These are phyloP conservation scores for Coelopa frigida DNA, from an alignment of 1,140 invertebrate genomes.

Conservation along the genomic window DNA sequence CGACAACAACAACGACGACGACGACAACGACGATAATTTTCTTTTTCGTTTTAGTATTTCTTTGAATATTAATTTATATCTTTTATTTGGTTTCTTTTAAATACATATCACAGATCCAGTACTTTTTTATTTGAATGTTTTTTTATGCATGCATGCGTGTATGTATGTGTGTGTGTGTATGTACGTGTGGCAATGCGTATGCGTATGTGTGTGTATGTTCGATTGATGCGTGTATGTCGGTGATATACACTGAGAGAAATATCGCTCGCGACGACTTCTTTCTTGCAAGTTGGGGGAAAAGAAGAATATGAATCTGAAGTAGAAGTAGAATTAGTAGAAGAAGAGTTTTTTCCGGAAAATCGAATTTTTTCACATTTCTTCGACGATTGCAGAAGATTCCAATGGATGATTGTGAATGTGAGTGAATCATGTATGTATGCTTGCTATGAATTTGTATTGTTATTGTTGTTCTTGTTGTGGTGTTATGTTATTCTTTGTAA, in stretches of 20 bases:
- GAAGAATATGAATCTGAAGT: too few relatives aligned
- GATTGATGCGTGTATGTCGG: too few relatives aligned
- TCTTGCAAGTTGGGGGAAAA: too few relatives aligned
- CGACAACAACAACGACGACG: too few relatives aligned
- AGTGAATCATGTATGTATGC: conserved; percentile 1
- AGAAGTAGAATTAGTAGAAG: too few relatives aligned
- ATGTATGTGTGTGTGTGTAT: conserved; percentile 11
- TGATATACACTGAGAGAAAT: too few relatives aligned
- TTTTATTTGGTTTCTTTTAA: conserved; percentile 26
- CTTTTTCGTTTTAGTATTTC: conserved; percentile 5
- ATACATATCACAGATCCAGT: conserved; percentile 46
- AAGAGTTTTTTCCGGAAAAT: too few relatives aligned
- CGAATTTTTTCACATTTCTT: too few relatives aligned
- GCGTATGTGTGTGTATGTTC: not conserved
- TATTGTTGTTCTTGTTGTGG: conserved; percentile 5
- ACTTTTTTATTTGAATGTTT: conserved; percentile 24
- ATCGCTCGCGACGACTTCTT: too few relatives aligned
- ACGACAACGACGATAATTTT: too few relatives aligned
- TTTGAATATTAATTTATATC: conserved; percentile 12
- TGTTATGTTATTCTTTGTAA: not conserved
- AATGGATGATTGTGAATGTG: too few relatives aligned
- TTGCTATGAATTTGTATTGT: conserved; percentile 11
- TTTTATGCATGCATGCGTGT: conserved; percentile 15
- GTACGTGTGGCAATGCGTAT: not conserved
- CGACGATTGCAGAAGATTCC: too few relatives aligned